phyloP scores from a whole-genome alignment of 1,140 invertebrate species.

The Mya arenaria region DNA sequence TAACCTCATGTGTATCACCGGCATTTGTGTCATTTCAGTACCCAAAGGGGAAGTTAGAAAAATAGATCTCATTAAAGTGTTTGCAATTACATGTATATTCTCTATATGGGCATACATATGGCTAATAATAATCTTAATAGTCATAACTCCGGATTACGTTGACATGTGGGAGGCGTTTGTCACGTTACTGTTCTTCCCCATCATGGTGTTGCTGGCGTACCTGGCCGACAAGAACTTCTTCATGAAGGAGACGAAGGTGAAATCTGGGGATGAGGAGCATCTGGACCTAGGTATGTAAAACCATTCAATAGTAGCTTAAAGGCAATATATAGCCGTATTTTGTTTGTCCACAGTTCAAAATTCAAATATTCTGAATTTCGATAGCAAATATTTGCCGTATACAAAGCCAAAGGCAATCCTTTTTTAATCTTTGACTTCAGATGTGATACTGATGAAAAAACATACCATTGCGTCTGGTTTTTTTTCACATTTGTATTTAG shows the following conservation, averaged over 20 bases:
- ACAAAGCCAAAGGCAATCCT: too few relatives aligned
- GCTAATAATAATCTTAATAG: conserved; percentile 84
- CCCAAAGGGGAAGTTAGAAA: conserved; percentile 82
- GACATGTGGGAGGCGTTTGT: conserved; percentile 86
- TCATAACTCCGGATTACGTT: conserved; percentile 81
- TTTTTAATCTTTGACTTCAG: too few relatives aligned
- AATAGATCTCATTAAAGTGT: conserved; percentile 84
- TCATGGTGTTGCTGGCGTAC: conserved; percentile 82
- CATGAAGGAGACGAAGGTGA: too few relatives aligned
- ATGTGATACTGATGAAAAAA: too few relatives aligned
- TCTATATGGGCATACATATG: conserved; percentile 86
- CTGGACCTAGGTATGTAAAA: conserved; percentile 70
- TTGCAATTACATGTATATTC: conserved; percentile 84
- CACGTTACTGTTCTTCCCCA: conserved; percentile 85
- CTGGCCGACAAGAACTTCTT: conserved; percentile 83
- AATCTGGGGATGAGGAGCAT: too few relatives aligned
- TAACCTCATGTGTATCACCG: conserved; percentile 85
- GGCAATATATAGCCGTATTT: too few relatives aligned
- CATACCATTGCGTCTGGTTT: too few relatives aligned
- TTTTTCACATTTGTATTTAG: too few relatives aligned
- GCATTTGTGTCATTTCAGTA: conserved; percentile 84
- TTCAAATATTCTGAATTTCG: background rate
- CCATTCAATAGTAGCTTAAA: too few relatives aligned
- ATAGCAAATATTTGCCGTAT: too few relatives aligned
- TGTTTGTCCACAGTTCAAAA: background rate